phyloP scores from a whole-genome alignment of 2,888 invertebrate species.

The Drosophila infuscata region DNA sequence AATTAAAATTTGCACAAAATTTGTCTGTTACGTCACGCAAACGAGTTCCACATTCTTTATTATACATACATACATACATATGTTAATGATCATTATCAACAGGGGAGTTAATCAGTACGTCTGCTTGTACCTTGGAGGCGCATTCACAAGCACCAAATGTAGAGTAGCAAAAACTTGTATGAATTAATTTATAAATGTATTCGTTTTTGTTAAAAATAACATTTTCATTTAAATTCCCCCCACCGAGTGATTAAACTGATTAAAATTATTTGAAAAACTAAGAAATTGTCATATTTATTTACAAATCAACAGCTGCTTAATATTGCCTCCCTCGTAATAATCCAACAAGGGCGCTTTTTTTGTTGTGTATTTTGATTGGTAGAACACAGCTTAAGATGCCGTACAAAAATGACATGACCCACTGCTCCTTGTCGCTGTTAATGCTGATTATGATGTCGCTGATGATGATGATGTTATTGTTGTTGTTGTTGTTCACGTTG shows the following conservation, averaged over 20 bases:
- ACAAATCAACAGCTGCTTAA: constrained; percentile 46
- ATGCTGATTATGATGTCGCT: constrained; percentile 24
- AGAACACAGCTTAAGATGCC: constrained; percentile 6
- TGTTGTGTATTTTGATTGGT: neutral
- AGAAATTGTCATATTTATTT: constrained; percentile 5
- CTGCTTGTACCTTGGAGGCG: neutral
- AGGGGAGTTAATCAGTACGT: neutral
- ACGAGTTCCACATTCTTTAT: no score
- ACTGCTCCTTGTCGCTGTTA: constrained; percentile 19
- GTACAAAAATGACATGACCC: constrained; percentile 39
- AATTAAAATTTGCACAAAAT: neutral
- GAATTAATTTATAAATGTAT: neutral
- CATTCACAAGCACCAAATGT: neutral
- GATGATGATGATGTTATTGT: constrained; percentile 12
- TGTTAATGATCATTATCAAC: neutral
- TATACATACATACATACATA: no score
- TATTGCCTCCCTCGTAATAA: neutral
- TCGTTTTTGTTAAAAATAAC: neutral
- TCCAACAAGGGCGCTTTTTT: neutral
- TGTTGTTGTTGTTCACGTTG: constrained; percentile 71
- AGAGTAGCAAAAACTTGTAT: neutral
- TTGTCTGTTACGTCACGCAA: neutral
- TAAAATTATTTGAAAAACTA: no score
- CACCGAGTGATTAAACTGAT: no score
- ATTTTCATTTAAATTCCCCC: neutral